Evolutionary conservation across 2,113 vertebrate genomes (phyloP), one percentile per base, ranked within the genome.

Genomic region (Solea senegalensis): DNA sequence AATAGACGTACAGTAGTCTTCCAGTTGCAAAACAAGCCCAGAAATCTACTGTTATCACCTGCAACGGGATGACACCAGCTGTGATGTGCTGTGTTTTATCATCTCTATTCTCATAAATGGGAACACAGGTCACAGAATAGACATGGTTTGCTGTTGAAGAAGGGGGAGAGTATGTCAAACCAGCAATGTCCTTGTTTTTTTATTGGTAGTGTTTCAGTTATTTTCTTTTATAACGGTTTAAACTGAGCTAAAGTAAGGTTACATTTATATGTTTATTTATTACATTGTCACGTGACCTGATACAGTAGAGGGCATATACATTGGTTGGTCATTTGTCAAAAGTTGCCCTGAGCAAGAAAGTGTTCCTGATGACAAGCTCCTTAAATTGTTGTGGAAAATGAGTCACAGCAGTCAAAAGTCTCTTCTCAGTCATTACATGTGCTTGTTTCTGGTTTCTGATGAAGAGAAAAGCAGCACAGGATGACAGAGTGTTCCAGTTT

Each of bases 401-500:
- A 49, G 27, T 68, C 27, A 16, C 55, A 49, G 39, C 41, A 16
- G 43, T 46, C 40, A 28, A 44, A 64, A 44, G 28, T 0, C 0
- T 45, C 26, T 40, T 16, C 53, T 43, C 27, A 55, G 59, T 59
- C 40, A 21, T 40, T 39, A 66, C 60, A 34, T 13, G 4, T 1
- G 8, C 5, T 13, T 14, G 15, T 10, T 34, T 34, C 28, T 70
- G 7, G 8, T 45, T 10, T 10, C 5, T 40, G 21, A 65, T 43
- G 12, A 27, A 34, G 43, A 45, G 9, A 48, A 46, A 49, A 7
- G 28, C 13, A 26, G 50, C 0, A 12, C 3, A 21, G 11, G 13
- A 63, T 9, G 50, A 43, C 4, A 9, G 56, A 73, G 26, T 55
- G 6, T 26, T 56, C 41, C 15, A 39, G 53, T 71, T 72, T 48